These are phyloP conservation scores for Lates calcarifer DNA, from an alignment of 2,113 vertebrate species.

Conservation along the genomic window DNA sequence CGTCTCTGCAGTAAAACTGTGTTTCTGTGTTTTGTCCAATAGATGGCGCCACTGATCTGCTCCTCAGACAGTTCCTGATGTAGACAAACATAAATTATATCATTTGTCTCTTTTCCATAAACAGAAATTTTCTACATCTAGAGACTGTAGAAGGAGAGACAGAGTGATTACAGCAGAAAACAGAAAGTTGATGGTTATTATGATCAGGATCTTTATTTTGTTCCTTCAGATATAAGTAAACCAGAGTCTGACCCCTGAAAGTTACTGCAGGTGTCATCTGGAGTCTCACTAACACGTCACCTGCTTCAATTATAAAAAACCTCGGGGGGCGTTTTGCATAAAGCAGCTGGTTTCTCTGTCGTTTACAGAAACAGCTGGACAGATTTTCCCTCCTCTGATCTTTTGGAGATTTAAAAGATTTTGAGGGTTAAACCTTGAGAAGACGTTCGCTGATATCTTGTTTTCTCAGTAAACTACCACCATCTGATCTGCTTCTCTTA, in stretches of 20 bases:
- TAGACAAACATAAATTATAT: neutral
- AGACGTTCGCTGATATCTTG: neutral
- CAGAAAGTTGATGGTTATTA: no score
- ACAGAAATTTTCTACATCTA: no score
- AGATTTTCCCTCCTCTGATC: neutral
- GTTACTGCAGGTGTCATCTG: neutral
- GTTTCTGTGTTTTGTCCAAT: neutral
- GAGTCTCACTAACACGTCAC: neutral
- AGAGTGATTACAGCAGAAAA: no score
- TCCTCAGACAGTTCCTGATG: neutral
- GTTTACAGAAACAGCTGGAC: conserved; percentile 3
- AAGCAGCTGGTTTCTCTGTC: conserved; percentile 23
- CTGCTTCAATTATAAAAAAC: neutral
- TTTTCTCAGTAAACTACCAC: neutral
- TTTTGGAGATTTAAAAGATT: conserved; percentile 1
- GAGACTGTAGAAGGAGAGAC: no score
- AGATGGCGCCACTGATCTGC: conserved; percentile 33
- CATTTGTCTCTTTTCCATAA: no score
- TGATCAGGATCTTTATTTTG: no score
- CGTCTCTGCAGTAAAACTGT: conserved; percentile 2
- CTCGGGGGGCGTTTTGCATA: neutral
- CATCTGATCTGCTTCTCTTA: neutral
- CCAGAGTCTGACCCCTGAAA: neutral
- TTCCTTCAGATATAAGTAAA: neutral
- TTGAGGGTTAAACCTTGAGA: neutral